Evolutionary conservation across 2,888 invertebrate genomes (phyloP), one percentile per base, ranked within the genome.

Genomic region (Orthosia gothica): DNA sequence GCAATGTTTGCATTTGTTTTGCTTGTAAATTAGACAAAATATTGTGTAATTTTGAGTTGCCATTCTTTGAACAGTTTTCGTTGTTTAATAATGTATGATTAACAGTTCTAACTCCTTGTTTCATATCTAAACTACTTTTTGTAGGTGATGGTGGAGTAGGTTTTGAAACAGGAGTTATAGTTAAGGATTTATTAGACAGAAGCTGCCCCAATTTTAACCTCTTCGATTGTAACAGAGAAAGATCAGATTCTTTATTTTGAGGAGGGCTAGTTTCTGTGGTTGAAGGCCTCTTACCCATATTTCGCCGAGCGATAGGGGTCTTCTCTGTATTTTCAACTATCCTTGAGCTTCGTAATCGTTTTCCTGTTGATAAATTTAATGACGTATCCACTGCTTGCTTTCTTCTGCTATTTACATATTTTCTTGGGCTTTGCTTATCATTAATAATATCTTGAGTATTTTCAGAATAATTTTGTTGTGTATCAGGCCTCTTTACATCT

Each of bases 31-130:
- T 96, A 7, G 95, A 93, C 55, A 96, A 88, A 85, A 97, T 96
- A 84, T 95, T 96, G 79, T 96, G 96, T 81, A 97, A 88, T 84
- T 96, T 96, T 1, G 97, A 96, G 86, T 96, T 96, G n/a, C 96
- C 97, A 91, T 97, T 97, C 87, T 97, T 97, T 18, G 96, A 93
- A 88, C 95, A 94, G 82, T 95, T 96, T 84, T 96, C 95, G 84
- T 95, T 96, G 85, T 95, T 95, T 73, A 95, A 86, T 47, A 95
- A 82, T 54, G 94, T 89, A 87, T 95, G 95, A 88, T 95, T 95
- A 2, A 92, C 88, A 64, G 87, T 87, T 81, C 92, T 95, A 52
- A 84, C 87, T 54, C 82, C 89, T 84, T 92, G 93, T 88, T 92
- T 94, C 49, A 89, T 87, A 79, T 94, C 93, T 79, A 89, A 64